Base-by-base conservation (phyloP, 2,888 invertebrate genomes). In the Dinocampus coccinellae region DNA sequence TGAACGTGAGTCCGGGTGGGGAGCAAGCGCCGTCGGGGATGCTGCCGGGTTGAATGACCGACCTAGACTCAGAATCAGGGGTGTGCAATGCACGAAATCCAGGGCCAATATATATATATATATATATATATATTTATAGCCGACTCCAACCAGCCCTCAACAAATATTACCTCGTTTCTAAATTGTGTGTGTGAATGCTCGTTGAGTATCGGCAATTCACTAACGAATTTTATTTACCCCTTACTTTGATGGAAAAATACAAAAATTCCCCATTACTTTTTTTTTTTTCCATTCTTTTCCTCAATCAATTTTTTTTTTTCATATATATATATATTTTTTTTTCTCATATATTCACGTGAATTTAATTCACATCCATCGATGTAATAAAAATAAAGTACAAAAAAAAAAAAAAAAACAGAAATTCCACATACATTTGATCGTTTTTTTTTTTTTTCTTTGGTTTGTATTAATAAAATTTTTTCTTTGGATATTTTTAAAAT, bases 61-160 rank as follows among this genome's bases (percentile, higher is more conserved):
- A 87, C 87, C 87, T 87, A 87, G 87, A 87, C 87, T 87, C 86
- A 81, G 78, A 84, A 83, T 86, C 85, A 86, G 86, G 87, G 87
- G 85, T 87, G 86, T 84, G 86, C 85, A 83, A 64, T 26, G 52
- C 64, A 34, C 53, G 10, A 63, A 52, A 29, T 7, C 63, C 36
- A 11, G 34, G 60, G 34, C n/a, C 20, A 20, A 29, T 7, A 29
- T 39, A 9, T 13, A n/a, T 39, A 39, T 39, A 13, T 39, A 39
- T 39, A n/a, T 39, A n/a, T 39, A 39, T 39, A 13, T 13, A 39
- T 39, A 39, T 39, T 13, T 13, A n/a, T 0, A 39, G 13, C 4
- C 39, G 3, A 39, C 39, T 2, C 9, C n/a, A 13, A n/a, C 3
- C n/a, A 39, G 3, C 39, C 39, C n/a, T 39, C 13, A 13, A n/a